Evolutionary conservation across 2,113 vertebrate genomes (phyloP), one percentile per base, ranked within the genome.

Genomic region (Carollia perspicillata): DNA sequence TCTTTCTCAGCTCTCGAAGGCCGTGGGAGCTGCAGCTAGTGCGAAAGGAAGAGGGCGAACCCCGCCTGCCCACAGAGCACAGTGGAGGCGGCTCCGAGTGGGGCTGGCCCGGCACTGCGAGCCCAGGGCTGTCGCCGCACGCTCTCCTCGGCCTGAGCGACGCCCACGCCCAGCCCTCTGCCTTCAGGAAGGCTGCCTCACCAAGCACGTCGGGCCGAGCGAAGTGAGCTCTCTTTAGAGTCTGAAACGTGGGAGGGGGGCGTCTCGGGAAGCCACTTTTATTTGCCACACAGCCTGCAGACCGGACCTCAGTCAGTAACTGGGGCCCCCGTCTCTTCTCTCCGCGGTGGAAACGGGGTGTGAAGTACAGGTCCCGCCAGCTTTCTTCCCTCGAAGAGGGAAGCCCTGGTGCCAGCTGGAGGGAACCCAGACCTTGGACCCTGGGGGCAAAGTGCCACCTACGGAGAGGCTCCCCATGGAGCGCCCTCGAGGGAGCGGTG

Each of bases 371-470:
- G 93, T 65, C 90, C 95, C 17, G 3, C 77, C n/a, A 44, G 83
- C 40, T 72, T 60, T 47, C 33, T 35, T 63, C 90, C 96, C 14
- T 71, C 30, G 7, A 33, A n/a, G n/a, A n/a, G n/a, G n/a, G n/a
- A n/a, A n/a, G 90, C 77, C 93, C 75, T 58, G 87, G 80, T n/a
- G 65, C 58, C 42, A 93, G 92, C 69, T 44, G 86, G 63, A 83
- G 85, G 96, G 96, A 94, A 85, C 63, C 60, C 55, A 63, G 93
- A 95, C 95, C 74, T 78, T 68, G 87, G 94, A 91, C 93, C 95
- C 97, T 97, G 78, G 35, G 92, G 94, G 95, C 79, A 85, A 69
- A 86, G 66, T 42, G 96, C 95, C 97, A 97, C 96, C 51, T n/a
- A 33, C 8, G 9, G 65, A 66, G 42, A 33, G 3, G 42, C 17